Conservation (phyloP, 2,113 vertebrate genomes). For the Calyptomena viridis region DNA sequence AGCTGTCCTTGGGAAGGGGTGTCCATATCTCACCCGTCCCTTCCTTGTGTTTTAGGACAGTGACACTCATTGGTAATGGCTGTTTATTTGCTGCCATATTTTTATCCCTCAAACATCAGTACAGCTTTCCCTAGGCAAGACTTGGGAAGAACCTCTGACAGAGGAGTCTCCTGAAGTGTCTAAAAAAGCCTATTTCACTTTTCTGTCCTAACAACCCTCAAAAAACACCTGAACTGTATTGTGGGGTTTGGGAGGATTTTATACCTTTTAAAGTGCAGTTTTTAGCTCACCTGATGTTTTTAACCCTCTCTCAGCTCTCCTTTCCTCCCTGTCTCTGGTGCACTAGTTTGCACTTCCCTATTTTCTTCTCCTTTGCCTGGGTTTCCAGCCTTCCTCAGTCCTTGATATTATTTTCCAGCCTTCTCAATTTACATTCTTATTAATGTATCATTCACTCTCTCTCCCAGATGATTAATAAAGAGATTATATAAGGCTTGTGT, state of each 20-base stretch:
- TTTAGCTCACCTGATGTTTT: background rate
- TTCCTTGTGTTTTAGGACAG: background rate
- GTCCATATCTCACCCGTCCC: background rate
- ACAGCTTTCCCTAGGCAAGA: background rate
- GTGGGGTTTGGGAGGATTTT: background rate
- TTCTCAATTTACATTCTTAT: background rate
- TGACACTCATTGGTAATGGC: background rate
- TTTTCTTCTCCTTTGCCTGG: background rate
- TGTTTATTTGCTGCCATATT: background rate
- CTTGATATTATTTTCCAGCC: background rate
- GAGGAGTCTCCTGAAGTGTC: background rate
- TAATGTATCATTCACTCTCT: background rate
- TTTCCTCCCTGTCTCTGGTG: background rate
- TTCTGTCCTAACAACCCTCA: background rate
- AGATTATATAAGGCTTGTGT: conserved; percentile 25
- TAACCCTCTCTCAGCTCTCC: background rate
- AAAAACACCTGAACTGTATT: background rate
- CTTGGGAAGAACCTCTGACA: background rate
- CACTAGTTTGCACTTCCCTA: background rate
- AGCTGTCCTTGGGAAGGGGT: background rate
- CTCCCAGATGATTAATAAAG: conserved; percentile 37
- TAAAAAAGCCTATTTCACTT: background rate
- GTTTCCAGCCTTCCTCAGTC: background rate
- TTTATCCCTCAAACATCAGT: background rate
- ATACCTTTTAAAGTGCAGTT: background rate